Evolutionary conservation across 2,797 vertebrate species (phyloP), one percentile per base, ranked within the genome.

Genomic region (Gobionotothen gibberifrons): DNA sequence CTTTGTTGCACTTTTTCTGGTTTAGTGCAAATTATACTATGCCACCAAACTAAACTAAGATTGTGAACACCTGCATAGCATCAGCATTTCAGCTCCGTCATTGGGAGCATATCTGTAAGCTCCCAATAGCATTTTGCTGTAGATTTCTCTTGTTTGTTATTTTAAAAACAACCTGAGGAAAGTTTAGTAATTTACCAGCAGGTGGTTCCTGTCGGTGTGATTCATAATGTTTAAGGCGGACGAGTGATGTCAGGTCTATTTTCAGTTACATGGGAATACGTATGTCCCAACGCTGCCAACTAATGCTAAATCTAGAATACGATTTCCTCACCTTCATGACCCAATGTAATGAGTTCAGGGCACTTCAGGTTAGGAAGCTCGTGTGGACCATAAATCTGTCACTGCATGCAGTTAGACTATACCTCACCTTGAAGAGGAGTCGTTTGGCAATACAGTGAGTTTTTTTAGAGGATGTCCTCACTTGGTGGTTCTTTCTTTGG

Each of bases 151-250:
- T 58, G 21, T 56, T 17, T 65, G 12, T 43, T 52, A 32, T 48
- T 42, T 47, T 47, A 51, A 36, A n/a, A 40, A 64, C 44, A 49
- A 46, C 14, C 12, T 3, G 1, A 10, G 55, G n/a, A 76, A 56
- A 19, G 43, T 60, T 78, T 52, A 60, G 39, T 64, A 46, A 69
- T 60, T 65, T 47, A 53, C 15, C 42, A 69, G 68, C 83, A 78
- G 79, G 73, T 74, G 72, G 39, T 79, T 82, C 76, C 72, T 60
- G 22, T 63, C 43, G 26, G 39, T 48, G 52, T 65, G 36, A 66
- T 60, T 78, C 64, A 49, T 32, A 43, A 26, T 32, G 29, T 70
- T 76, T 56, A 29, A 67, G n/a, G 19, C 49, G 19, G 52, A 67
- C 43, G 14, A 49, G 19, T 67, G 57, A 74, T 29, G 49, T 74